phyloP scores from a whole-genome alignment of 2,113 vertebrate genomes.

The Montifringilla adamsi region DNA sequence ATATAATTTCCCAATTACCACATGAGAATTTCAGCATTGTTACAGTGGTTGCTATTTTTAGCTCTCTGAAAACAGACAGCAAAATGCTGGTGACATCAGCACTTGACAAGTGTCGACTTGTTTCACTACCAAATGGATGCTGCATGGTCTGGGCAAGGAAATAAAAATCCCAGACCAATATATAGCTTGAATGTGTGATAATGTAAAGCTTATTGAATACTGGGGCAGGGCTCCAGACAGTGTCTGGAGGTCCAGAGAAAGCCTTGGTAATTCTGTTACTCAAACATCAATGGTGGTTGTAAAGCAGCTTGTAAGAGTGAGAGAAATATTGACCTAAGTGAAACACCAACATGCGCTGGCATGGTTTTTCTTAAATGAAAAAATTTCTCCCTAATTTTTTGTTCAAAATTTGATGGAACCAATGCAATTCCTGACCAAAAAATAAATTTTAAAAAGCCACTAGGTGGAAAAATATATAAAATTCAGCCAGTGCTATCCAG shows the following conservation, averaged over 20 bases:
- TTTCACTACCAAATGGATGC: slow-evolving; percentile 17
- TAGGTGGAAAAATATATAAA: not conserved
- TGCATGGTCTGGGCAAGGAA: not conserved
- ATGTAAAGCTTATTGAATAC: not conserved
- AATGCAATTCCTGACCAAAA: not conserved
- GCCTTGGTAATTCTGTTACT: not conserved
- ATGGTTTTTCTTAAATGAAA: not conserved
- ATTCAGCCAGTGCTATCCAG: not conserved
- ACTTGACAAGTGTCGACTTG: not conserved
- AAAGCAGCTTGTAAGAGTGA: not conserved
- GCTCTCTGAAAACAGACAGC: not conserved
- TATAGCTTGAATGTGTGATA: not conserved
- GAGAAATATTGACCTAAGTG: not conserved
- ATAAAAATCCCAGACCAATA: not conserved
- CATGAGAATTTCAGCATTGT: not conserved
- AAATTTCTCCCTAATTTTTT: not conserved
- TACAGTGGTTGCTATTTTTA: slow-evolving; percentile 46
- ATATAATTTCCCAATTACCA: not conserved
- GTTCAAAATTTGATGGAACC: not conserved
- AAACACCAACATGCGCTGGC: not conserved
- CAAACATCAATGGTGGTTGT: not conserved
- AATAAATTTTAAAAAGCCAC: not conserved
- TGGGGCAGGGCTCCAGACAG: not conserved
- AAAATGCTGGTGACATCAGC: slow-evolving; percentile 23
- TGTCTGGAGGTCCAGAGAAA: not conserved